These are phyloP conservation scores for Adelges cooleyi DNA, from an alignment of 1,140 invertebrate species.

Conservation along the genomic window DNA sequence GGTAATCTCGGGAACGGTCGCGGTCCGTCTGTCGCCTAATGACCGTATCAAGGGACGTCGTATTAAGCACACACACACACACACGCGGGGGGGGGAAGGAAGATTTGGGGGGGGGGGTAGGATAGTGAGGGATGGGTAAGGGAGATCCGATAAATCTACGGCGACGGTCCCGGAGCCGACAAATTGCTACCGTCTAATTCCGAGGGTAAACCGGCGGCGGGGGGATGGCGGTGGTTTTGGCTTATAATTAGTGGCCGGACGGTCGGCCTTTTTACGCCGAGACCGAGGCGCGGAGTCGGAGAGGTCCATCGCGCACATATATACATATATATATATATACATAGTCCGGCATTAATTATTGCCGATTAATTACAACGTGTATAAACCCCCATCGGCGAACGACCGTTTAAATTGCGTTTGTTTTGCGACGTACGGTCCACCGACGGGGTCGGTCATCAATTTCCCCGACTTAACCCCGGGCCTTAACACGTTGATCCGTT, in stretches of 20 bases:
- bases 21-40: background rate
- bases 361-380: slow-evolving; percentile 18
- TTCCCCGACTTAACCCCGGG: background rate
- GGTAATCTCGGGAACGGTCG: slow-evolving; percentile 1
- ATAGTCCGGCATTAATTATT: background rate
- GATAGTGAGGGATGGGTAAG: no score
- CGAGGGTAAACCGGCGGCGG: no score
- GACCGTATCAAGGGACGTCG: slow-evolving; percentile 14
- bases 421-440: background rate
- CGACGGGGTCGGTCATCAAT: background rate
- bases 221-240: background rate
- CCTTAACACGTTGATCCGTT: background rate
- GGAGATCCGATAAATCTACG: slow-evolving; percentile 15
- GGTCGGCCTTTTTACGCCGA: background rate
- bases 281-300: background rate
- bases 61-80: background rate
- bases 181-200: background rate
- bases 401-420: slow-evolving; percentile 14
- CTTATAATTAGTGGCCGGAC: slow-evolving; percentile 9
- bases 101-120: background rate
- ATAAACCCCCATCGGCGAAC: background rate
- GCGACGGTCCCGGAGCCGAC: background rate
- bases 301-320: no score
- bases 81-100: no score
- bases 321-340: background rate